Conservation (phyloP, 2,113 vertebrate species). For the Oophaga pumilio region DNA sequence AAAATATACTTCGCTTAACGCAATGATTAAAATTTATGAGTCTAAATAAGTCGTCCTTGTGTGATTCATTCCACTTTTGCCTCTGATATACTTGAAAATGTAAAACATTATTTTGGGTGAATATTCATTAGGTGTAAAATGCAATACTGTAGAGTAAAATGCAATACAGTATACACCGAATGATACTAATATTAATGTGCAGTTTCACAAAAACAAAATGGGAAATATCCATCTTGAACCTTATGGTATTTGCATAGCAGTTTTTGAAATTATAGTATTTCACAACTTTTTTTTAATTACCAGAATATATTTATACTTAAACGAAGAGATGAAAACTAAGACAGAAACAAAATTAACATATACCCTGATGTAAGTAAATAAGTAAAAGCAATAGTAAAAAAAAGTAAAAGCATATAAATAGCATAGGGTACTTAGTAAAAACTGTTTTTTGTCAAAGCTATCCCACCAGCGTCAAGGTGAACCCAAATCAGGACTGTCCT, state of each 20-base stretch:
- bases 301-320: neutral
- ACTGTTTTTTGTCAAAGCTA: too few relatives aligned
- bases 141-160: constrained; percentile 49
- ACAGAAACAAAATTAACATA: too few relatives aligned
- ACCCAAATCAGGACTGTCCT: too few relatives aligned
- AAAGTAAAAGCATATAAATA: too few relatives aligned
- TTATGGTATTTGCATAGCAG: neutral
- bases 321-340: neutral
- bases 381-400: too few relatives aligned
- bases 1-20: constrained; percentile 57
- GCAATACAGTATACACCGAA: constrained; percentile 40
- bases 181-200: constrained; percentile 43
- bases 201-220: constrained; percentile 26
- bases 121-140: constrained; percentile 56
- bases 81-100: constrained; percentile 56
- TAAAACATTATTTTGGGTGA: constrained; percentile 56
- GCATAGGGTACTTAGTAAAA: too few relatives aligned
- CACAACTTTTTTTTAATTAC: neutral
- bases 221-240: constrained; percentile 28
- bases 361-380: too few relatives aligned
- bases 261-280: neutral
- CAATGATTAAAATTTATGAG: constrained; percentile 58
- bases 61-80: constrained; percentile 53
- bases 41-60: constrained; percentile 49
- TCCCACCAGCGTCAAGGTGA: too few relatives aligned